phyloP scores from a whole-genome alignment of 2,888 invertebrate species.

The Trichacis sp. region DNA sequence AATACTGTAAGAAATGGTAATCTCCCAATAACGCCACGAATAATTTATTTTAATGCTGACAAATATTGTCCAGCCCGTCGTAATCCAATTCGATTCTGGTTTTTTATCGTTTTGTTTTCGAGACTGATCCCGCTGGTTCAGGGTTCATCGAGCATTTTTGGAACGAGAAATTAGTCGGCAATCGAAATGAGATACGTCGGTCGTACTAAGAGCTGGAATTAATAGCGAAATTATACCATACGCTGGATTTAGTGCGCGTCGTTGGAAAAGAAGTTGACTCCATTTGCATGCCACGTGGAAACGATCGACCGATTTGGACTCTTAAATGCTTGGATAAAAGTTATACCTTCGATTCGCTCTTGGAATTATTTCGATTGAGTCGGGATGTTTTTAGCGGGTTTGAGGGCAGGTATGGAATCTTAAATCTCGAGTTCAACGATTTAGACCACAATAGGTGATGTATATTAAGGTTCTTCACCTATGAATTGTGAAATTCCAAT shows the following conservation, averaged over 20 bases:
- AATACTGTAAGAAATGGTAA: constrained; percentile 1
- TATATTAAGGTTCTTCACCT: too few species aligned
- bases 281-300: constrained; percentile 58
- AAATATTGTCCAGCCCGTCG: constrained; percentile 3
- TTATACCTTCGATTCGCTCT: background rate
- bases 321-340: constrained; percentile 22
- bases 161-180: constrained; percentile 54
- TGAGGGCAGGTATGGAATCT: too few species aligned
- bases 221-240: constrained; percentile 63
- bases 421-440: too few species aligned
- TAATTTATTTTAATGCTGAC: constrained; percentile 10
- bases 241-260: constrained; percentile 53
- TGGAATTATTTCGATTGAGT: too few species aligned
- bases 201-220: constrained; percentile 54
- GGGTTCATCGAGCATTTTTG: constrained; percentile 11
- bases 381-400: too few species aligned
- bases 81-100: constrained; percentile 8
- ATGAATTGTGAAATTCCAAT: too few species aligned
- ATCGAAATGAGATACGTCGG: constrained; percentile 23
- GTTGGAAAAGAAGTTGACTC: constrained; percentile 41
- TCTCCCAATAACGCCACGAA: background rate
- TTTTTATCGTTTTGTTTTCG: constrained; percentile 12
- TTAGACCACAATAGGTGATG: too few species aligned
- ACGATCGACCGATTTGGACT: constrained; percentile 57
- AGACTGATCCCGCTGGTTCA: constrained; percentile 8